These are phyloP conservation scores for Hyphantria cunea DNA, from an alignment of 1,140 invertebrate species.

Conservation along the genomic window DNA sequence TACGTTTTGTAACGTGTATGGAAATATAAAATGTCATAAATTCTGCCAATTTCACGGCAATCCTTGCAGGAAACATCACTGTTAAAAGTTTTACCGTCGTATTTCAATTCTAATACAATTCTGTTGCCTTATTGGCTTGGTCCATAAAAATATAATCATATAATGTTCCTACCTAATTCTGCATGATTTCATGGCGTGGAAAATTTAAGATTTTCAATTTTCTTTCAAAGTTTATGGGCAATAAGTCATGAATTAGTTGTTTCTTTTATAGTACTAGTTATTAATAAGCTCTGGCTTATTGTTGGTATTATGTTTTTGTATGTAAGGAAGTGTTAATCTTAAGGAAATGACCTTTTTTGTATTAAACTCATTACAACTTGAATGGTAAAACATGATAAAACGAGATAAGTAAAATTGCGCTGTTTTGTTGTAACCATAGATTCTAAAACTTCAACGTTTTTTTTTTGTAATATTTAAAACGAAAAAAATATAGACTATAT, in stretches of 20 bases:
- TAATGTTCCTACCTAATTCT: slow-evolving; percentile 25
- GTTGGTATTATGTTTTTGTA: no score
- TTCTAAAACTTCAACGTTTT: no score
- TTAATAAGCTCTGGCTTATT: no score
- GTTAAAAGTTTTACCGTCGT: slow-evolving; percentile 7
- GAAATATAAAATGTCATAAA: slow-evolving; percentile 26
- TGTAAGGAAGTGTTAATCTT: no score
- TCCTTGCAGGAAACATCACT: background rate
- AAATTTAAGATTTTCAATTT: background rate
- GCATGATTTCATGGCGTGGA: slow-evolving; percentile 7
- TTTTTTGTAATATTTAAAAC: no score
- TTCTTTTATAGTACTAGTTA: background rate
- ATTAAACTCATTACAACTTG: no score
- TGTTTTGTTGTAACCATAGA: no score
- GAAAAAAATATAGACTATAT: no score
- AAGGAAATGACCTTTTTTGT: no score
- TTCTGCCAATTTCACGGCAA: slow-evolving; percentile 28
- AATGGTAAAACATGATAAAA: no score
- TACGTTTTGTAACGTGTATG: slow-evolving; percentile 20
- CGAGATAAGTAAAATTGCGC: no score
- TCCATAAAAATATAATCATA: slow-evolving; percentile 25
- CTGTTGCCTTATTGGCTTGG: slow-evolving; percentile 27
- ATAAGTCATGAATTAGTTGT: background rate
- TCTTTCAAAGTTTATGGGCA: background rate
- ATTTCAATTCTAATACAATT: slow-evolving; percentile 31